Conservation (phyloP, 2,888 invertebrate genomes). For the Phyllotreta striolata region DNA sequence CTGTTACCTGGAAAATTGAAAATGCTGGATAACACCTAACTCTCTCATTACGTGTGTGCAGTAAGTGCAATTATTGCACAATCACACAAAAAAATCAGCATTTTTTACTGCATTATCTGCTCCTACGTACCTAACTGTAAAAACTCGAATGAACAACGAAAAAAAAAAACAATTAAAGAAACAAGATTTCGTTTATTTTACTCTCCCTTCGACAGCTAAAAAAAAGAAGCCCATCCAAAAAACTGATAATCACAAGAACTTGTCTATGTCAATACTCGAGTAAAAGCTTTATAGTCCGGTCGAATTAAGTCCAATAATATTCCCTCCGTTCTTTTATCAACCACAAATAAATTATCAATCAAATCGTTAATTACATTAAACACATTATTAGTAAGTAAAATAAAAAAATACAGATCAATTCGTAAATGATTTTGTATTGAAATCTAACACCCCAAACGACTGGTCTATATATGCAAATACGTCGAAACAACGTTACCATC, state of each 20-base stretch:
- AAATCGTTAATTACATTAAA: no score
- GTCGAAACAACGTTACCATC: conserved; percentile 18
- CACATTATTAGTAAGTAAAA: no score
- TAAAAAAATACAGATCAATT: no score
- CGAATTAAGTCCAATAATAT: background rate
- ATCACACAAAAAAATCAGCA: conserved; percentile 1
- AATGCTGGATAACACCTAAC: no score
- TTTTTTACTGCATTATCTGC: conserved; percentile 1
- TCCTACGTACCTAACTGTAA: conserved; percentile 4
- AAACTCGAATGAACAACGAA: background rate
- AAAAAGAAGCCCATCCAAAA: conserved; percentile 9
- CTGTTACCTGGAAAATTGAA: conserved; percentile 73
- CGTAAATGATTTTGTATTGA: no score
- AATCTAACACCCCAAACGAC: background rate
- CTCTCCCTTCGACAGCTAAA: conserved; percentile 13
- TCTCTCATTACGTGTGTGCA: no score
- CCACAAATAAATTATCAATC: no score
- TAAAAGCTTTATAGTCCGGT: conserved; percentile 10
- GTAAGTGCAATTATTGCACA: no score
- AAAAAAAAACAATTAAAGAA: conserved; percentile 9
- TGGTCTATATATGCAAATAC: conserved; percentile 25
- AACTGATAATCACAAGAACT: conserved; percentile 12
- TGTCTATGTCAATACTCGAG: conserved; percentile 16
- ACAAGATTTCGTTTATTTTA: conserved; percentile 12
- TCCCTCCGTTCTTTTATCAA: no score